These are phyloP conservation scores for Caenorhabditis briggsae DNA, from an alignment of 1,140 invertebrate species.

Conservation along the genomic window DNA sequence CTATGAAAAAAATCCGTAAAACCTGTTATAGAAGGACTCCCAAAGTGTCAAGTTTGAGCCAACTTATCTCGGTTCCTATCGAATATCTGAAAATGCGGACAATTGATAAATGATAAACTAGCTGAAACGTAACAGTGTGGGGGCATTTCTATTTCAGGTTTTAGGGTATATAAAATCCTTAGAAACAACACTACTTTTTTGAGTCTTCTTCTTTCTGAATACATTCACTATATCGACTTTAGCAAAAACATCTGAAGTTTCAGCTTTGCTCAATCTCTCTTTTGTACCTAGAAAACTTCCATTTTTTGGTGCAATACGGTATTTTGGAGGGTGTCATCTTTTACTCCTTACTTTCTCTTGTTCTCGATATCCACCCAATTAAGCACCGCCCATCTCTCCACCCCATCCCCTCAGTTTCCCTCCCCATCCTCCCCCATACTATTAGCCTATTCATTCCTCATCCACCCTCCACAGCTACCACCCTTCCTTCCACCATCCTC, in stretches of 20 bases:
- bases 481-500: not conserved
- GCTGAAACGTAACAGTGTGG: no score
- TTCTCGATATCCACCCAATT: slow-evolving; percentile 33
- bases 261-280: not conserved
- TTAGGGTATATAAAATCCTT: no score
- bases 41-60: no score
- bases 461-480: slow-evolving; percentile 3
- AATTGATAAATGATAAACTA: no score
- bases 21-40: no score
- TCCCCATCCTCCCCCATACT: not conserved
- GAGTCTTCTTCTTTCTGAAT: no score
- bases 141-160: not conserved
- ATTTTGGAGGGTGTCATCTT: not conserved
- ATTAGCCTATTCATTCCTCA: slow-evolving; percentile 49
- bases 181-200: no score
- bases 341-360: no score
- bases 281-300: not conserved
- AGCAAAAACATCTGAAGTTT: not conserved
- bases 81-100: no score
- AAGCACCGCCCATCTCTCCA: slow-evolving; percentile 25
- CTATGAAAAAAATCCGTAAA: no score
- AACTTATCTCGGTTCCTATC: no score
- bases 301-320: not conserved
- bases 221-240: no score
- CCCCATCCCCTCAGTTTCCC: not conserved